These are phyloP conservation scores for Tuberolachnus salignus DNA, from an alignment of 2,888 invertebrate species.

Conservation along the genomic window DNA sequence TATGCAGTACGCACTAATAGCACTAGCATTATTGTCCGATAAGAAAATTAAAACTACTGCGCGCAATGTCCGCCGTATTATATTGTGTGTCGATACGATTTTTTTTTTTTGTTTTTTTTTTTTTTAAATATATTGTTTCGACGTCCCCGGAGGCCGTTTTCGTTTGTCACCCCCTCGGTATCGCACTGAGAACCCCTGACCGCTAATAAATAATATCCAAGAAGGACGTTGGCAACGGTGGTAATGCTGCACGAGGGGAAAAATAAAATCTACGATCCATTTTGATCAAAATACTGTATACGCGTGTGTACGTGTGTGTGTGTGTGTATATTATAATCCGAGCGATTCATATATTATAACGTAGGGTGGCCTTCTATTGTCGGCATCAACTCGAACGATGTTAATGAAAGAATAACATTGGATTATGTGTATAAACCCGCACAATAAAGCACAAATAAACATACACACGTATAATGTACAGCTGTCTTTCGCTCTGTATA, in stretches of 20 bases:
- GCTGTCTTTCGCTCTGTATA: constrained; percentile 36
- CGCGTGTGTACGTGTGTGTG: background rate
- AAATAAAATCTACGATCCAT: constrained; percentile 41
- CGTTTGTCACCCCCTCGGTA: constrained; percentile 32
- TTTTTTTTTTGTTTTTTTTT: too few relatives aligned
- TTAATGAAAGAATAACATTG: constrained; percentile 57
- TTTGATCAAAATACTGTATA: constrained; percentile 50
- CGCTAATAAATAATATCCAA: constrained; percentile 54
- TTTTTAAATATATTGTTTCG: constrained; percentile 20
- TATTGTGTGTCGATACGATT: background rate
- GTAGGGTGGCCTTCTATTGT: constrained; percentile 54
- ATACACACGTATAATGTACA: constrained; percentile 55
- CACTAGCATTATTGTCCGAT: constrained; percentile 12
- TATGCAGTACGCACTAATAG: background rate
- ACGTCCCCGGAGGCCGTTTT: constrained; percentile 51
- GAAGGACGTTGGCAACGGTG: constrained; percentile 37
- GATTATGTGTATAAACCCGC: constrained; percentile 57
- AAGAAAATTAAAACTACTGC: constrained; percentile 8
- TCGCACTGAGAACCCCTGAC: constrained; percentile 52
- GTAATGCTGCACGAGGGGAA: constrained; percentile 26
- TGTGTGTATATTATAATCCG: constrained; percentile 53
- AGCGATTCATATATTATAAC: constrained; percentile 35
- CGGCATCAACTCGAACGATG: constrained; percentile 56
- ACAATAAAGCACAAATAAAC: constrained; percentile 57
- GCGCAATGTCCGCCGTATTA: background rate